Evolutionary conservation across 1,140 invertebrate genomes (phyloP), one percentile per base, ranked within the genome.

Genomic region (Zaprionus capensis): DNA sequence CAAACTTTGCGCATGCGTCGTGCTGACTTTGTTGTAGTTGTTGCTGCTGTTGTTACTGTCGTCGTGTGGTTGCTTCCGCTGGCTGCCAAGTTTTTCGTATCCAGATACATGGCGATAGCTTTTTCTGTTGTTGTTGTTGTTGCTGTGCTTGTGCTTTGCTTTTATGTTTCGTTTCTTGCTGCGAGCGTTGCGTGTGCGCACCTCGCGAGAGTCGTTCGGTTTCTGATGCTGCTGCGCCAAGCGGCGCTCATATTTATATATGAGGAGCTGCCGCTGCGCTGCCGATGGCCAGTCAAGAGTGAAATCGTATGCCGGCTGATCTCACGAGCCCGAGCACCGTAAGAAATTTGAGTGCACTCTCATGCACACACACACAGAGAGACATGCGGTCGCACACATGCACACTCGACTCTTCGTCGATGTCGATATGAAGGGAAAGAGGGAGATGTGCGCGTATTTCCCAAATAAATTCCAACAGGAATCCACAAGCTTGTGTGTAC

Each of bases 401-500:
- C 36, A 76, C 34, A 63, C 51, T 17, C 41, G 41, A 57, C 44
- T 62, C 57, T 61, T 53, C 69, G 53, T 76, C 61, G 58, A 41
- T 63, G 44, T 44, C 34, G 57, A 38, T 38, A 38, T 15, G 36
- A 38, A n/a, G 38, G 14, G 38, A 41, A 53, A 67, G 76, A 55
- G 70, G 24, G 66, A 70, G 56, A 24, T 72, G 71, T 81, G 75
- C 70, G 82, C 71, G 84, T 88, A 90, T 90, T 90, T 90, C 85
- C 85, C 85, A 90, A 90, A 90, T 90, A 90, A 90, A 90, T 90
- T 90, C 85, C 85, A 90, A 90, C 85, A 90, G 86, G 85, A 90
- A 90, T 90, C 78, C 82, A 79, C 85, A 80, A 90, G 86, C 76
- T 82, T 91, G 82, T 90, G 85, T 90, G 85, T 90, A 90, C 85